Evolutionary conservation across 2,797 vertebrate genomes (phyloP), one percentile per base, ranked within the genome.

Genomic region (Gambusia yucatana): DNA sequence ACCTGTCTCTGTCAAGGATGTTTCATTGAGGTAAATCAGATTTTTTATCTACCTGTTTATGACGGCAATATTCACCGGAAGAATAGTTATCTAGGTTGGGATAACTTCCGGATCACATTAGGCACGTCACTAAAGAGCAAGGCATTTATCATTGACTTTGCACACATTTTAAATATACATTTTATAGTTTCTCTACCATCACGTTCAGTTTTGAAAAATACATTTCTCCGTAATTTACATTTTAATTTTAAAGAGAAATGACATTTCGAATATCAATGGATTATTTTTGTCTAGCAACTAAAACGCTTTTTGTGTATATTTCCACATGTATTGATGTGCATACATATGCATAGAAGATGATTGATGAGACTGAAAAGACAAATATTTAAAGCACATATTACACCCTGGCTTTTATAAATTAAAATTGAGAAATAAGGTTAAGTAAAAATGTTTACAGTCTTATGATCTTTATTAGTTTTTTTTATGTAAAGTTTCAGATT

Each of bases 21-120:
- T 77, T 90, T 88, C 70, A 77, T 52, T 85, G 74, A 87, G 75
- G 73, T 86, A 87, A 87, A 88, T 92, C 82, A 81, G 92, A 91
- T 82, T 63, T 61, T 92, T 91, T 94, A 93, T 94, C 92, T 89
- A 93, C 89, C 93, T 92, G 90, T 92, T 95, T 92, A 89, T 92
- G 93, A 95, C 93, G 92, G 93, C 91, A 90, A 86, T 95, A 94
- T 95, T 90, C 94, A 90, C 94, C 93, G 93, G 95, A 78, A 95
- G 93, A 90, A 80, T 87, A 95, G 88, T 74, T 78, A 86, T 87
- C 83, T 73, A 90, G 88, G 73, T 83, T 79, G 81, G 77, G 91
- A 94, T 89, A 75, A 91, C 84, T 96, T 96, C 95, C 95, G 88
- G 88, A 84, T 90, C 78, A 65, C 25, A 16, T 11, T 8, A n/a